Conservation (phyloP, 2,797 vertebrate species). For the Enteromius thamalakanensis region DNA sequence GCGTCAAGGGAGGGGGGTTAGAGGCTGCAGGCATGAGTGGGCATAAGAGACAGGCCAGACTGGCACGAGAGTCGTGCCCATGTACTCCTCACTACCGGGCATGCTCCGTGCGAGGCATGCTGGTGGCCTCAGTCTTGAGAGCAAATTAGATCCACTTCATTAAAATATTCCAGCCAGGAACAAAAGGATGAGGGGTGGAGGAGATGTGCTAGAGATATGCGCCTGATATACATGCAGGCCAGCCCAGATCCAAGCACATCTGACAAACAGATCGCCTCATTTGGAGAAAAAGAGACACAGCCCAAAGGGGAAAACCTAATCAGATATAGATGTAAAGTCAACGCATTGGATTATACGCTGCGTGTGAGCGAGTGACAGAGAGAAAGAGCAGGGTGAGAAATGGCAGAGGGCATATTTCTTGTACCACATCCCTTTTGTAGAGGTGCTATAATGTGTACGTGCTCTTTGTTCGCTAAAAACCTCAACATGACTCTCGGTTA, state of each 20-base stretch:
- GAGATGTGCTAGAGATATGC: slow-evolving; percentile 57
- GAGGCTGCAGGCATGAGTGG: slow-evolving; percentile 69
- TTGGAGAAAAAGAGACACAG: slow-evolving; percentile 36
- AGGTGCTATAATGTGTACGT: slow-evolving; percentile 62
- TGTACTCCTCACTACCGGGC: slow-evolving; percentile 71
- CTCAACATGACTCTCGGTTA: slow-evolving; percentile 84
- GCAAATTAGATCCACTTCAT: slow-evolving; percentile 82
- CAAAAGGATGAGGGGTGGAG: slow-evolving; percentile 69
- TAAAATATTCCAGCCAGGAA: slow-evolving; percentile 79
- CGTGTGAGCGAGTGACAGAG: not conserved
- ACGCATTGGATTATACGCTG: slow-evolving; percentile 23
- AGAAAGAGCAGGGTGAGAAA: not conserved
- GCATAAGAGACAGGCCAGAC: slow-evolving; percentile 71
- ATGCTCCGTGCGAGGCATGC: slow-evolving; percentile 71
- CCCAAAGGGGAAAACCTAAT: slow-evolving; percentile 27
- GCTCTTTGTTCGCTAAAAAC: slow-evolving; percentile 76
- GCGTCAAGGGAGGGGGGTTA: slow-evolving; percentile 63
- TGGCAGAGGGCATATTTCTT: slow-evolving; percentile 53
- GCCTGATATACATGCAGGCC: slow-evolving; percentile 29
- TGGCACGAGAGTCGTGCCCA: slow-evolving; percentile 64
- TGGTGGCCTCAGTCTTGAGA: slow-evolving; percentile 73
- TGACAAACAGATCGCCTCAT: slow-evolving; percentile 42
- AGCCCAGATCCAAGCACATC: slow-evolving; percentile 25
- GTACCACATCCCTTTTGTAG: slow-evolving; percentile 62
- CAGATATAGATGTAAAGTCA: slow-evolving; percentile 45